Base-by-base conservation (phyloP, 2,797 vertebrate genomes). In the Alosa sapidissima region DNA sequence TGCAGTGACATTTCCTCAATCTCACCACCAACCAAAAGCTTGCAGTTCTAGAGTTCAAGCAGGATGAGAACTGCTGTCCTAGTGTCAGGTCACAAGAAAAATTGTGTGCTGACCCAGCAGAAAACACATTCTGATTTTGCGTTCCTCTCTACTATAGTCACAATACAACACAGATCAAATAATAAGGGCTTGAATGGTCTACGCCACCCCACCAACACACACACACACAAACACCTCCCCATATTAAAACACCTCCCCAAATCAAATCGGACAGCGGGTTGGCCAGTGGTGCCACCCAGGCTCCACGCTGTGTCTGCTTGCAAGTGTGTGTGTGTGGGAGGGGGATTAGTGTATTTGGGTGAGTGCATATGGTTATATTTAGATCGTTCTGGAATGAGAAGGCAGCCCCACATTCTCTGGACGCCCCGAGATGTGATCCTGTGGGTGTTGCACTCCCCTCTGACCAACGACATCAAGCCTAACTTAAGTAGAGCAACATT, bases 331-430 rank as follows among this genome's bases (percentile, higher is more conserved):
- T 72, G 33, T 75, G 36, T 14, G 68, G 33, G 68, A 75, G 68
- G 14, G 68, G 62, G 58, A 62, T 62, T 68, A 36, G 28, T 68
- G 62, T 72, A 36, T 72, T 16, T 78, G 72, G 36, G 72, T 45
- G 72, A 78, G 72, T 45, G 72, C 41, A n/a, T 78, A 45, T 78
- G 72, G 41, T 78, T 78, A 78, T 78, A 78, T 78, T 78, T 78
- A 78, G 72, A 45, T 78, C 7, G 60, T 28, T 65, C 72, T 47
- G 41, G 72, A 78, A 47, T 47, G 36, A 47, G 16, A 19, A 78
- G 72, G 72, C 36, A 45, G 72, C 72, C 72, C 72, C 72, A 45
- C 72, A 16, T 78, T 78, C 72, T 45, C 72, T 36, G 11, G 72
- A 47, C 45, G 41, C 36, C 72, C 13, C 21, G 72, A 19, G 72